Conservation (phyloP, 92 coral and sea anemone species). For the Phenganax subtilis region DNA sequence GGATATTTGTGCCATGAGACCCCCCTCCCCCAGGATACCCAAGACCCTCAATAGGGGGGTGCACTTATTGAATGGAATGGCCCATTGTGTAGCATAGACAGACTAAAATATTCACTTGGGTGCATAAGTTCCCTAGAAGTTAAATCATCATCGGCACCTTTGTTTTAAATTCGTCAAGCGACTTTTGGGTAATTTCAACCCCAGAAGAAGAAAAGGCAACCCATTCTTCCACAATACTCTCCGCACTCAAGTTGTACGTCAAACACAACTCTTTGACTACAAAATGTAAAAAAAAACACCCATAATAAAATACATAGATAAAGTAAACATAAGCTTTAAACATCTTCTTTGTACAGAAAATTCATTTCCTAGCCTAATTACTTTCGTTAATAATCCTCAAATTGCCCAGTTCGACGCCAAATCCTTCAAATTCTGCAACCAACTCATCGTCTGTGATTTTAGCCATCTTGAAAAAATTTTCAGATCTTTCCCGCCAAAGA, state of each 20-base stretch:
- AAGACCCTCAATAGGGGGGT: too few relatives aligned
- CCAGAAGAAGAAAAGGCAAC: constrained; percentile 54
- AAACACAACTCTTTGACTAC: constrained; percentile 78
- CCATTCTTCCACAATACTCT: constrained; percentile 71
- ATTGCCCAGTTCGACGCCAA: constrained; percentile 66
- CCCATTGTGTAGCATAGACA: too few relatives aligned
- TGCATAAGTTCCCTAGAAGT: too few relatives aligned
- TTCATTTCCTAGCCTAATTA: constrained; percentile 32
- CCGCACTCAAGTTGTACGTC: constrained; percentile 46
- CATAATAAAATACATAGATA: neutral
- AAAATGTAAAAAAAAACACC: neutral
- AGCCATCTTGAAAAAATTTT: constrained; percentile 2
- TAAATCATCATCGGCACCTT: constrained; percentile 45
- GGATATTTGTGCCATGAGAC: too few relatives aligned
- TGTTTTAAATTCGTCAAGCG: constrained; percentile 67
- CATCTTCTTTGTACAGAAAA: constrained; percentile 2
- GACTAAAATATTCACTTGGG: too few relatives aligned
- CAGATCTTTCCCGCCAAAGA: neutral
- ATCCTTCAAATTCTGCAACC: constrained; percentile 62
- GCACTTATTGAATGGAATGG: too few relatives aligned
- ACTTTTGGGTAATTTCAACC: constrained; percentile 50
- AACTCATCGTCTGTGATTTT: constrained; percentile 63
- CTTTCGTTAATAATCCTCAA: constrained; percentile 71
- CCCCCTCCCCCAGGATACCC: too few relatives aligned
- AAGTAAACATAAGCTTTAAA: neutral